Conservation (phyloP, 1,140 invertebrate genomes). For the Panonychus citri region DNA sequence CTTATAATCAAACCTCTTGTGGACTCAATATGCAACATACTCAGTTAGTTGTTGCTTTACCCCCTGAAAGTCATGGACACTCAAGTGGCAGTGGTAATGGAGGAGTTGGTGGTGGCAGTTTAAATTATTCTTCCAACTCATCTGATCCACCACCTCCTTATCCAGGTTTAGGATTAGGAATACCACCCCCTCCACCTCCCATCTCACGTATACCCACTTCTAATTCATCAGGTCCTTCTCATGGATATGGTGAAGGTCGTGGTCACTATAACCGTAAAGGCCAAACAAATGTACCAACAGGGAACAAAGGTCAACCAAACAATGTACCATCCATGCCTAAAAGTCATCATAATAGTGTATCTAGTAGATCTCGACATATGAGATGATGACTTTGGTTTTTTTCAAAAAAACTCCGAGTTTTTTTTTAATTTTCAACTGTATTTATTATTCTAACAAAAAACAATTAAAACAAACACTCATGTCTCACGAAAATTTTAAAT, state of each 20-base stretch:
- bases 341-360: not conserved
- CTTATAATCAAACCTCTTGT: not conserved
- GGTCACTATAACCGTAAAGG: slow-evolving; percentile 33
- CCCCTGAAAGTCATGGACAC: slow-evolving; percentile 3
- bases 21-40: not conserved
- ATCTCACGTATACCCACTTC: slow-evolving; percentile 10
- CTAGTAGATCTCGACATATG: not conserved
- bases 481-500: no score
- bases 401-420: no score
- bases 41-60: slow-evolving; percentile 3
- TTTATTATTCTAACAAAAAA: no score
- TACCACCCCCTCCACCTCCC: slow-evolving; percentile 4
- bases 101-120: not conserved
- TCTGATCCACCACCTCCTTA: slow-evolving; percentile 19
- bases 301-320: not conserved
- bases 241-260: slow-evolving; percentile 41
- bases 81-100: no score
- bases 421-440: no score
- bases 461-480: no score
- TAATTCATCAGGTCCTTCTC: slow-evolving; percentile 28
- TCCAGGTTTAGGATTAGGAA: slow-evolving; percentile 8
- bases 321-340: not conserved
- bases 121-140: not conserved
- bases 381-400: no score
- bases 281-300: slow-evolving; percentile 4